Percentiles rank a stretch among this genome's conserved stretches.
Evolutionary conservation across 2,888 invertebrate species (phyloP).

Genomic region (Branchellion lobata): DNA sequence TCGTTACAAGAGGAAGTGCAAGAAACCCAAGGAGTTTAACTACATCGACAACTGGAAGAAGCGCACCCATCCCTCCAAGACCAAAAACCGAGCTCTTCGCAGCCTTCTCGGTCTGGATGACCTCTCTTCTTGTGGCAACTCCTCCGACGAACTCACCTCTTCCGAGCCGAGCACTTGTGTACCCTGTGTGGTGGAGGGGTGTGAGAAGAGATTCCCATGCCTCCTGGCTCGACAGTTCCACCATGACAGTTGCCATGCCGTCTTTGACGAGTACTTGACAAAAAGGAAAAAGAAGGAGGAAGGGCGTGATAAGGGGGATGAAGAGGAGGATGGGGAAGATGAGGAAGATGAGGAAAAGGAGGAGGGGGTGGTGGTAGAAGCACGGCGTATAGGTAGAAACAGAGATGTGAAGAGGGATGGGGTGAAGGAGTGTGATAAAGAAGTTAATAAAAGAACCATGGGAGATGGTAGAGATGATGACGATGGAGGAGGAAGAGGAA

Average conservation of each 20-base stretch:
- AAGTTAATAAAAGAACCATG: no score
- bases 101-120: background rate
- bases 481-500: no score
- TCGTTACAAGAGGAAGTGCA: slow-evolving; percentile 32
- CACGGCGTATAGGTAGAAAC: no score
- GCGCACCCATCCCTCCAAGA: background rate
- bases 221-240: slow-evolving; percentile 10
- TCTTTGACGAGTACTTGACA: background rate
- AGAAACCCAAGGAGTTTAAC: slow-evolving; percentile 34
- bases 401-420: no score
- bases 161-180: background rate
- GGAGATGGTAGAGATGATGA: no score
- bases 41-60: slow-evolving; percentile 24
- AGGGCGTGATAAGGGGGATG: background rate
- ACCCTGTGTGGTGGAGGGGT: background rate
- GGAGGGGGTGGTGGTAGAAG: no score
- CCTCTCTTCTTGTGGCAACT: background rate
- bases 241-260: slow-evolving; percentile 4
- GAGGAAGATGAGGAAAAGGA: background rate
- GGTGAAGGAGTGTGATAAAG: no score
- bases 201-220: slow-evolving; percentile 7
- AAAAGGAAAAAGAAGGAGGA: background rate
- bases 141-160: background rate
- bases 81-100: background rate
- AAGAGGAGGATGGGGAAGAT: background rate